Evolutionary conservation across 2,888 invertebrate species (phyloP).

Genomic region (Mallateleia sp.): DNA sequence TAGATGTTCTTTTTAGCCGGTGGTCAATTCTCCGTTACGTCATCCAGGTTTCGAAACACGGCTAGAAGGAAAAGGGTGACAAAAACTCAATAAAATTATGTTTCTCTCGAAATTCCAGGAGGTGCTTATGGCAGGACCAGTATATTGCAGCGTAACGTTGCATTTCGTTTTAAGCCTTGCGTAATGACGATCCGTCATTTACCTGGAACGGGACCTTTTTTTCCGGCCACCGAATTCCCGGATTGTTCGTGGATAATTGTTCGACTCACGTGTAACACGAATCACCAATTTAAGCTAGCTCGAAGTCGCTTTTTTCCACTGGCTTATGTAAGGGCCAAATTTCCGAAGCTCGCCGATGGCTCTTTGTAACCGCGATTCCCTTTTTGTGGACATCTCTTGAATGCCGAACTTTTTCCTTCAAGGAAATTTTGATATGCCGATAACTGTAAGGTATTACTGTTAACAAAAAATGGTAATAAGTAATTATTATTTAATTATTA

Average conservation of each 20-base stretch:
- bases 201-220: conserved; percentile 37
- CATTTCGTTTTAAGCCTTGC: conserved; percentile 30
- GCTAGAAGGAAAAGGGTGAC: conserved; percentile 34
- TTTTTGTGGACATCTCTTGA: too few species aligned
- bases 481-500: too few species aligned
- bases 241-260: conserved; percentile 51
- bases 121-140: neutral
- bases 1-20: conserved; percentile 80
- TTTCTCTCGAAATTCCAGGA: neutral
- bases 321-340: conserved; percentile 40
- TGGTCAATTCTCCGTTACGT: conserved; percentile 75
- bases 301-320: conserved; percentile 19
- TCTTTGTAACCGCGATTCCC: too few species aligned
- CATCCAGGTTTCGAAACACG: conserved; percentile 72
- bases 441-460: too few species aligned
- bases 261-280: conserved; percentile 57
- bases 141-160: conserved; percentile 6
- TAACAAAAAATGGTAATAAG: too few species aligned
- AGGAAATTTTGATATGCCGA: too few species aligned
- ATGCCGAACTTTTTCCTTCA: too few species aligned
- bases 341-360: neutral
- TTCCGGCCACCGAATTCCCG: conserved; percentile 6
- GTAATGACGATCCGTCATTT: conserved; percentile 37
- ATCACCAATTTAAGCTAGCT: conserved; percentile 39
- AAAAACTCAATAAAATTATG: conserved; percentile 18